These are phyloP conservation scores for Pygoscelis adeliae DNA, from an alignment of 2,113 vertebrate genomes.

Conservation along the genomic window DNA sequence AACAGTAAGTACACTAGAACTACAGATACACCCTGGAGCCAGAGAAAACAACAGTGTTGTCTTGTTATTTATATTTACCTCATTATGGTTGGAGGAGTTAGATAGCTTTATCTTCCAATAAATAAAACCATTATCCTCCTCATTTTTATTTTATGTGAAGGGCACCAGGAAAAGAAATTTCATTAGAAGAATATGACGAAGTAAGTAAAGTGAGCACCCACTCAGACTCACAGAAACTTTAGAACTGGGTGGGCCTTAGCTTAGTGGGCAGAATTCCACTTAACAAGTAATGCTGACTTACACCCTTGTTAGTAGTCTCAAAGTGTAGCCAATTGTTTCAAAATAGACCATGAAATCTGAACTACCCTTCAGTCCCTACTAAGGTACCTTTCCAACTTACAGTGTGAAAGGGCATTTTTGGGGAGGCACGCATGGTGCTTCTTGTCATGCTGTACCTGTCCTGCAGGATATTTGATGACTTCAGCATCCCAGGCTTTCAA, in stretches of 20 bases:
- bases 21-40: slow-evolving; percentile 30
- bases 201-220: not conserved
- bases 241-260: not conserved
- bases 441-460: not conserved
- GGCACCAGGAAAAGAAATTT: slow-evolving; percentile 27
- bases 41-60: not conserved
- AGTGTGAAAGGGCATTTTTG: not conserved
- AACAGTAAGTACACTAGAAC: slow-evolving; percentile 36
- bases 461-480: not conserved
- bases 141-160: not conserved
- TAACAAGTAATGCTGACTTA: not conserved
- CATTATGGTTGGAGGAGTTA: not conserved
- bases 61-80: slow-evolving; percentile 20
- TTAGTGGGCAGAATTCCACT: not conserved
- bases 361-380: slow-evolving; percentile 57
- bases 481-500: not conserved
- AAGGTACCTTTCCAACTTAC: not conserved
- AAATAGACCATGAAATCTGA: slow-evolving; percentile 62
- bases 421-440: not conserved
- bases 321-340: slow-evolving; percentile 37
- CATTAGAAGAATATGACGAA: not conserved
- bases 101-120: slow-evolving; percentile 18
- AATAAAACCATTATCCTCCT: slow-evolving; percentile 39
- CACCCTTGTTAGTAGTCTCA: not conserved
- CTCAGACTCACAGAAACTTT: not conserved